These are phyloP conservation scores for Tethya wilhelma DNA, from an alignment of 37 sponge, comb jelly and placozoan genomes.

Conservation along the genomic window DNA sequence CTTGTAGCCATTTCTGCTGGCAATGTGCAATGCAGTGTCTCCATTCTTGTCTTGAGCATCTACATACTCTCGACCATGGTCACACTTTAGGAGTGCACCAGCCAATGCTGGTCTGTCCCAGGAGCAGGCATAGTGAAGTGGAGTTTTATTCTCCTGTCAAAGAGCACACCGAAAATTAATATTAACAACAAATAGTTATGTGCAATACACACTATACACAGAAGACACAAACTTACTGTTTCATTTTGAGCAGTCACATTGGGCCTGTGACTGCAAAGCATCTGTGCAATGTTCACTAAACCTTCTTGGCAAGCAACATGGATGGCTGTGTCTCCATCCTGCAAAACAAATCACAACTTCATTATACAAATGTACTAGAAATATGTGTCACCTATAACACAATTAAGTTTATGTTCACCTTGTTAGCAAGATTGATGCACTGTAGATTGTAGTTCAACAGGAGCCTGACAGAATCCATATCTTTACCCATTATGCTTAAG, in stretches of 20 bases:
- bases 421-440: constrained; percentile 10
- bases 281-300: background rate
- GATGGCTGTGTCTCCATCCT: constrained; percentile 37
- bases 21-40: constrained; percentile 39
- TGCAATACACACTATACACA: background rate
- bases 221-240: background rate
- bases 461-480: background rate
- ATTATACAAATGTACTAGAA: background rate
- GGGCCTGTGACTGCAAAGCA: constrained; percentile 8
- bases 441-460: background rate
- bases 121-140: constrained; percentile 59
- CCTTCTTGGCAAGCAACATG: constrained; percentile 29
- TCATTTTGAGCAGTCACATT: constrained; percentile 11
- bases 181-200: background rate
- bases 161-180: background rate
- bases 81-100: constrained; percentile 32
- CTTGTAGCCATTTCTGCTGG: constrained; percentile 14
- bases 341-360: background rate
- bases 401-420: background rate
- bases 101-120: background rate
- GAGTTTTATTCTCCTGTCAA: constrained; percentile 37
- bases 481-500: constrained; percentile 5
- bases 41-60: constrained; percentile 21
- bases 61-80: background rate
- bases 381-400: background rate